phyloP scores from a whole-genome alignment of 1,140 invertebrate species.

The Zophobas atratus region DNA sequence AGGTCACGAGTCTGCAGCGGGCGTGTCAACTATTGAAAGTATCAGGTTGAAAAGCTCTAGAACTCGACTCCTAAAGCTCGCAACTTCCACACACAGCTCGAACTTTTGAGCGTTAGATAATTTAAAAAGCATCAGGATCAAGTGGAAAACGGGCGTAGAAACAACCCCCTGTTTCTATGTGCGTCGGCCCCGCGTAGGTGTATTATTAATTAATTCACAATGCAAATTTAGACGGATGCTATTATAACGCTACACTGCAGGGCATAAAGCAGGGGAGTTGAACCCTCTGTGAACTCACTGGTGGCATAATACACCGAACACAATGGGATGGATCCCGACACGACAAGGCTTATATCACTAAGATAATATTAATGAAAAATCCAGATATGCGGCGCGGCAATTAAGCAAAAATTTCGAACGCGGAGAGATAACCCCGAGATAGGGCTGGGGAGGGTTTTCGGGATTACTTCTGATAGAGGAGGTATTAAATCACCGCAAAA shows the following conservation, averaged over 20 bases:
- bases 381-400: slow-evolving; percentile 13
- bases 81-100: not conserved
- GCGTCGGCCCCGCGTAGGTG: slow-evolving; percentile 1
- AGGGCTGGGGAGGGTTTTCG: not conserved
- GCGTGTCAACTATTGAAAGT: slow-evolving; percentile 29
- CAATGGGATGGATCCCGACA: slow-evolving; percentile 59
- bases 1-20: slow-evolving; percentile 17
- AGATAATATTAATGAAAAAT: slow-evolving; percentile 58
- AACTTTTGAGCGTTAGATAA: slow-evolving; percentile 4
- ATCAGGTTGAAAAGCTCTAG: slow-evolving; percentile 32
- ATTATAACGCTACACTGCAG: slow-evolving; percentile 59
- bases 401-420: not conserved
- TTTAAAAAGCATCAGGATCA: not conserved
- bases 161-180: not conserved
- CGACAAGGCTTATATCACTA: slow-evolving; percentile 61
- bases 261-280: slow-evolving; percentile 58
- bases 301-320: slow-evolving; percentile 62
- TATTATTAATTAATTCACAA: slow-evolving; percentile 62
- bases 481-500: slow-evolving; percentile 6
- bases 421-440: too few species aligned
- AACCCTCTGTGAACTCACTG: slow-evolving; percentile 64
- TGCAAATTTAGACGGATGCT: slow-evolving; percentile 61
- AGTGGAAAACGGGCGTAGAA: not conserved
- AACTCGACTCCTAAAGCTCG: slow-evolving; percentile 8
- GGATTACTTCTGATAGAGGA: not conserved